Base-by-base conservation (phyloP, 2,888 invertebrate species). In the Spisula solida region DNA sequence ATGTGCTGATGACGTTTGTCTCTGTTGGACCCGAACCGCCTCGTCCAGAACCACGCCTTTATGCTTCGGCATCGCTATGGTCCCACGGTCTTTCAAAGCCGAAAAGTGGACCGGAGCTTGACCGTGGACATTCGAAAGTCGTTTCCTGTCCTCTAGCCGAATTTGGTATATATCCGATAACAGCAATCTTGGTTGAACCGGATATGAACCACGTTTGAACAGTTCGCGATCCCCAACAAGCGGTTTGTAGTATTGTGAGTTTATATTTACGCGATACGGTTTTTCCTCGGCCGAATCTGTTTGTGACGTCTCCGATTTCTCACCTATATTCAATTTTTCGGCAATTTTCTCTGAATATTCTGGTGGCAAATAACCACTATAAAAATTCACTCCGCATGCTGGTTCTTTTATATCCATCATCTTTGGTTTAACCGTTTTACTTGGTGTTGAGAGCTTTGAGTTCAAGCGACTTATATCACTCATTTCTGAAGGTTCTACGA, bases 331-430 rank as follows among this genome's bases (percentile, higher is more conserved):
- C 41, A 89, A 70, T 25, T 88, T 34, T 29, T 85, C 85, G 16
- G 88, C 89, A 66, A 90, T 88, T 85, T 87, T 78, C 12, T 88
- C 88, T 1, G 90, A 89, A 29, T 87, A 75, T 84, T 89, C 92
- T 41, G 92, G 86, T 31, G 90, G 90, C 51, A 90, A 75, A 82
- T 92, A 92, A 14, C 90, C 90, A 47, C 89, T 92, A 82, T 92
- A 92, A 60, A 86, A 90, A 25, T 92, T 90, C 5, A 90, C 81
- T 14, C 60, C 81, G 16, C 25, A 41, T 14, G 88, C 88, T 34
- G 91, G 88, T 29, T 85, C 55, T 70, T 84, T 83, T 14, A 86
- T 51, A 4, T 29, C 82, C n/a, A 18, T 56, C 6, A 79, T 20
- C 41, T 56, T 85, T n/a, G 85, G 34, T 56, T 55, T 79, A 14